Evolutionary conservation across 2,113 vertebrate species (phyloP).

Genomic region (Pelmatolapia mariae): DNA sequence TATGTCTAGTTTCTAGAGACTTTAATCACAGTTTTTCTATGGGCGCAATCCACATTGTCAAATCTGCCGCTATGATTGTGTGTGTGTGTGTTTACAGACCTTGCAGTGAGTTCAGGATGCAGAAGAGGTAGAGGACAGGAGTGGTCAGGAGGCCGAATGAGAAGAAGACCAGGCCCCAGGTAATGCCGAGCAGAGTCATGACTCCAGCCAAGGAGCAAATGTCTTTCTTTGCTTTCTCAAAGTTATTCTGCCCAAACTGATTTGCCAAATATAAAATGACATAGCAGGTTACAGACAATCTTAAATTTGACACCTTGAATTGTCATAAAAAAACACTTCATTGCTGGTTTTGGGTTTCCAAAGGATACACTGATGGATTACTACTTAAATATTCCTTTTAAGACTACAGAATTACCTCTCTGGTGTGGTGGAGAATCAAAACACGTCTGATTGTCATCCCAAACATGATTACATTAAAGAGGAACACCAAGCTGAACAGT

Average conservation of each 20-base stretch:
- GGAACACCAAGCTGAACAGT: conserved; percentile 28
- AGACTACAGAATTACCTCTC: background rate
- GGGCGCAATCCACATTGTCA: background rate
- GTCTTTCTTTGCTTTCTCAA: background rate
- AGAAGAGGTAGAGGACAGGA: conserved; percentile 36
- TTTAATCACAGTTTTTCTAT: background rate
- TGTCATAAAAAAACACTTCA: background rate
- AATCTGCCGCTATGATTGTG: background rate
- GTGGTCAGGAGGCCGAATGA: conserved; percentile 15
- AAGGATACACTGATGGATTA: background rate
- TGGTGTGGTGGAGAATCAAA: background rate
- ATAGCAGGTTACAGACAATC: background rate
- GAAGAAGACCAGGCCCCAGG: conserved; percentile 52
- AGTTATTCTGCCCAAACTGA: background rate
- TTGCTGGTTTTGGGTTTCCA: background rate
- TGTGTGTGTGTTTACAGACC: conserved; percentile 11
- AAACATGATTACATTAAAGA: conserved; percentile 24
- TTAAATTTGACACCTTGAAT: background rate
- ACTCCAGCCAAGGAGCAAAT: conserved; percentile 32
- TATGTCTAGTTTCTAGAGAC: background rate
- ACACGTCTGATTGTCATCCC: background rate
- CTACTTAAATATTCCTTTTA: background rate
- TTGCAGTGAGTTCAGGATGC: conserved; percentile 55
- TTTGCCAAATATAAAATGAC: background rate
- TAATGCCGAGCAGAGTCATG: conserved; percentile 40